Evolutionary conservation across 2,113 vertebrate species (phyloP), one percentile per base, ranked within the genome.

Genomic region (Thamnophis sirtalis): DNA sequence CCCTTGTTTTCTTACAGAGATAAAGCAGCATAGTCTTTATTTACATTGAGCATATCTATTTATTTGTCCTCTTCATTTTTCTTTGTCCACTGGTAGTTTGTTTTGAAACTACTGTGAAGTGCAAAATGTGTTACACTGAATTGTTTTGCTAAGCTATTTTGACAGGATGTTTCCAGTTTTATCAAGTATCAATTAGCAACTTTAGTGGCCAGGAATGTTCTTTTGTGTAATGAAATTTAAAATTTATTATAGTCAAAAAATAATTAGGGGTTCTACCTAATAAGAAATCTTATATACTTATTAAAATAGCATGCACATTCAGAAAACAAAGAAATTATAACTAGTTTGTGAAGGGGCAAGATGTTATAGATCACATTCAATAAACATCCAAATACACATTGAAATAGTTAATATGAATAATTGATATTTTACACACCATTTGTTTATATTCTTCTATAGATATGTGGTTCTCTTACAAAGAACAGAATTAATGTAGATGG

Each of bases 331-430:
- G 17, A 49, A 49, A 9, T 38, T 95, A 22, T 88, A 89, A 9
- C 54, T 11, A 63, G 92, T 92, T 17, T 50, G 88, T 93, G 50
- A 84, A 89, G 60, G 87, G 91, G 38, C 54, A 58, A 94, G 80
- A 88, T 90, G 50, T 38, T 93, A 95, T 90, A 54, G 87, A 85
- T 84, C 89, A 15, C 26, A 68, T 4, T 1, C 53, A 53, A 89
- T 53, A 24, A 58, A 1, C 43, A 56, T 10, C 48, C 9, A 58
- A 80, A 80, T 88, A 56, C 80, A 84, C 80, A 33, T 85, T 84
- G 19, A 8, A 58, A 84, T 63, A 91, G 19, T 17, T 55, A 73
- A 86, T 5, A 84, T 17, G 50, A 89, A 43, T 90, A 33, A 26
- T 43, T 90, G 26, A 19, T 19, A n/a, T n/a, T 50, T 60, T 6